These are phyloP conservation scores for Picathartes gymnocephalus DNA, from an alignment of 2,113 vertebrate species.

Conservation along the genomic window DNA sequence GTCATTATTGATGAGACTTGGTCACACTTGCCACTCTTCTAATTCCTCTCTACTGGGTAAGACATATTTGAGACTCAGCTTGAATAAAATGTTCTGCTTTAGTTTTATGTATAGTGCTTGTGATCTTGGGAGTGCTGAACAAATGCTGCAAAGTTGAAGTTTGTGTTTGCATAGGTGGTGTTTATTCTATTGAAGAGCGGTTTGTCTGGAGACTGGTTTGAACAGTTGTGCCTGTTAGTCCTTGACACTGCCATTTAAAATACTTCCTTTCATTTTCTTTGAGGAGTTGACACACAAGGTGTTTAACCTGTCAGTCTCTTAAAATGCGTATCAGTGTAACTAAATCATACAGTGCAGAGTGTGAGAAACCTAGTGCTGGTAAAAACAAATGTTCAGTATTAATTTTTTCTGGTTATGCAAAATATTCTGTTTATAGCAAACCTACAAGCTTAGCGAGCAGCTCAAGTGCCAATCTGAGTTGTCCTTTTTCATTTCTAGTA, in stretches of 20 bases:
- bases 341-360: background rate
- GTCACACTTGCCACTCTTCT: background rate
- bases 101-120: background rate
- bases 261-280: background rate
- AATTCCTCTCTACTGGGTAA: background rate
- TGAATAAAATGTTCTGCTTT: background rate
- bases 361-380: background rate
- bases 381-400: background rate
- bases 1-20: background rate
- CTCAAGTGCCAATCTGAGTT: background rate
- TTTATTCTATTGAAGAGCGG: background rate
- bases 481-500: background rate
- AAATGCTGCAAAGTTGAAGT: background rate
- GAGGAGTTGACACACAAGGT: background rate
- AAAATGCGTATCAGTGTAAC: background rate
- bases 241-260: background rate
- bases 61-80: background rate
- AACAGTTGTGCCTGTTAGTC: slow-evolving; percentile 16
- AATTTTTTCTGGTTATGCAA: background rate
- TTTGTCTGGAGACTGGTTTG: slow-evolving; percentile 8
- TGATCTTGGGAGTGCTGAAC: background rate
- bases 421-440: background rate
- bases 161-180: background rate
- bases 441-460: background rate
- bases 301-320: background rate